These are phyloP conservation scores for Agrochola circellaris DNA, from an alignment of 2,888 invertebrate genomes.

Conservation along the genomic window DNA sequence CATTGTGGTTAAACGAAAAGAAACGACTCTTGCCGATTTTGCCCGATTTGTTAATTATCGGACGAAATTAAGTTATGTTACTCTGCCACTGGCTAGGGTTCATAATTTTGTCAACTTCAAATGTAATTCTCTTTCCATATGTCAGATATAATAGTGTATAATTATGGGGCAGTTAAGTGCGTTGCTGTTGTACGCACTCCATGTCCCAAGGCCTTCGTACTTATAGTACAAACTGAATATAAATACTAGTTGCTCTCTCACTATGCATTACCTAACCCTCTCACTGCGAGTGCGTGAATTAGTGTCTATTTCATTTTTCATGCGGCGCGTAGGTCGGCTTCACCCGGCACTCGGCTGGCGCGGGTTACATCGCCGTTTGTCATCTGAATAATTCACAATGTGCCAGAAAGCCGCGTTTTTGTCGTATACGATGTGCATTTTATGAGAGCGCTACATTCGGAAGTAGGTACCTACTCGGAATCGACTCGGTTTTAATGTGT, in stretches of 20 bases:
- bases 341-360: neutral
- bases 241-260: slow-evolving; percentile 1
- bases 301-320: slow-evolving; percentile 40
- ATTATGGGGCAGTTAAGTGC: too few relatives aligned
- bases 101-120: too few relatives aligned
- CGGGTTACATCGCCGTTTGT: slow-evolving; percentile 45
- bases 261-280: slow-evolving; percentile 11
- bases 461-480: slow-evolving; percentile 16
- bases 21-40: too few relatives aligned
- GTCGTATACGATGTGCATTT: slow-evolving; percentile 43
- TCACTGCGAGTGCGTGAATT: slow-evolving; percentile 30
- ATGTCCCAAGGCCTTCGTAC: too few relatives aligned
- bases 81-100: too few relatives aligned
- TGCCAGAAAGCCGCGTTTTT: slow-evolving; percentile 44
- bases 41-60: too few relatives aligned
- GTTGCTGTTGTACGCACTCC: too few relatives aligned
- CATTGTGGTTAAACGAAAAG: too few relatives aligned
- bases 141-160: too few relatives aligned
- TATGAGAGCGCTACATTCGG: slow-evolving; percentile 45
- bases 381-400: slow-evolving; percentile 62
- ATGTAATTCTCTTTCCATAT: too few relatives aligned
- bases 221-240: neutral
- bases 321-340: neutral
- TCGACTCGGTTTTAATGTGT: slow-evolving; percentile 39
- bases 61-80: too few relatives aligned